Evolutionary conservation across 2,797 vertebrate genomes (phyloP), one percentile per base, ranked within the genome.

Genomic region (Euthynnus affinis): DNA sequence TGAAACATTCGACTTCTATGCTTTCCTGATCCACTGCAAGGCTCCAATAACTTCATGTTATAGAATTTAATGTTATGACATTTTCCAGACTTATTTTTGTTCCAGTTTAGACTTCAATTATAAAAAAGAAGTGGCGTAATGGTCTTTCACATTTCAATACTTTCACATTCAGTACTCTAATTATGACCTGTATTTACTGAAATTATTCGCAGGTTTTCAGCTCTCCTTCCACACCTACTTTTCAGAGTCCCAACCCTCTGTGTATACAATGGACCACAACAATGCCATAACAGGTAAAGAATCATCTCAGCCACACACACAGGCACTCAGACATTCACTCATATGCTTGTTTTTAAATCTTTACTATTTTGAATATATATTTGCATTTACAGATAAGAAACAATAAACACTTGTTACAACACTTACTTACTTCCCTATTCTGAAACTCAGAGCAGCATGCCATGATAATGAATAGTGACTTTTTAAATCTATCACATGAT

Each of bases 201-300:
- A 17, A 68, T 22, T 49, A 56, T 83, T 82, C 85, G 12, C 94
- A 99, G 98, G 97, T 91, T 98, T 97, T 93, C 98, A 99, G 94
- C 96, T 98, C 82, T 98, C 97, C 86, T 98, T 99, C 95, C 98
- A 98, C 93, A 96, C 98, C 88, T 98, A 96, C 94, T 93, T 97
- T 79, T 94, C 97, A 70, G 98, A 99, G 80, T 95, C 97, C 66
- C 98, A 98, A 87, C 88, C 96, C 48, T 85, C 96, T 20, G 91
- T 96, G 71, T 97, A 98, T 86, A 88, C 97, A 34, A 88, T 97
- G 84, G 98, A 99, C 86, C 95, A 96, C 89, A 97, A 92, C 90
- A 96, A 96, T 83, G 92, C 96, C 53, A 89, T 97, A 64, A 95
- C 97, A 95, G 98, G 98, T 99, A 94, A 94, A 80, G 10, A 71